Evolutionary conservation across 23 tunicate species (phyloP).

Genomic region (Diplosoma virens): DNA sequence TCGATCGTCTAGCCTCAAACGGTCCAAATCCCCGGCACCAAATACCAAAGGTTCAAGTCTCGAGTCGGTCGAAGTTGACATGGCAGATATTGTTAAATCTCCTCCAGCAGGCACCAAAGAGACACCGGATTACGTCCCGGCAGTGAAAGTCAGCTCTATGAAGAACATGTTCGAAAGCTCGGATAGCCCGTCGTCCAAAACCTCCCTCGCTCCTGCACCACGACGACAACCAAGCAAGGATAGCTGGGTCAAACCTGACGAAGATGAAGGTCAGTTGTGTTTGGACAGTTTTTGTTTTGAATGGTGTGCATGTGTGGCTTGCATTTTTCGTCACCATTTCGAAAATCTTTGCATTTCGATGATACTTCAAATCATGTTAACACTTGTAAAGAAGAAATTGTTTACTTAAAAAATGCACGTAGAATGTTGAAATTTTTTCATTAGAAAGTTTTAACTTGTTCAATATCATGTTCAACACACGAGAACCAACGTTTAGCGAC

Average conservation of each 20-base stretch:
- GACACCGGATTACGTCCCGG: constrained; percentile 55
- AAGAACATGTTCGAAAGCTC: constrained; percentile 53
- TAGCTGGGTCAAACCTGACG: constrained; percentile 24
- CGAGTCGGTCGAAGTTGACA: not conserved
- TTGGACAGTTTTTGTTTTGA: too few species aligned
- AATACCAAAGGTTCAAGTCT: not conserved
- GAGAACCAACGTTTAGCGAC: too few species aligned
- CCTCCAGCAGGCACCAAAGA: constrained; percentile 95
- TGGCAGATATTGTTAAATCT: constrained; percentile 75
- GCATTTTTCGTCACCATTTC: too few species aligned
- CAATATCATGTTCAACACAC: too few species aligned
- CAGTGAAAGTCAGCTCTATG: constrained; percentile 57
- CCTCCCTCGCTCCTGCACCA: constrained; percentile 28
- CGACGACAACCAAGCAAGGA: constrained; percentile 15
- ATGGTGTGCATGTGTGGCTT: too few species aligned
- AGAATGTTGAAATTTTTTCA: too few species aligned
- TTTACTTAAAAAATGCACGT: too few species aligned
- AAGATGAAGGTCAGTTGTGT: not conserved
- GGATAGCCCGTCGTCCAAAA: constrained; percentile 15
- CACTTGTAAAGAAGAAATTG: too few species aligned
- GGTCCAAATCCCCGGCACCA: constrained; percentile 33
- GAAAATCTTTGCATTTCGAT: too few species aligned
- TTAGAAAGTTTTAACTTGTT: too few species aligned
- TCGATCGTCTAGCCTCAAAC: not conserved
- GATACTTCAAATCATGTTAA: too few species aligned